Percentiles rank a stretch among this genome's conserved stretches.
These are phyloP conservation scores for Platerodrilus igneus DNA, from an alignment of 2,888 invertebrate genomes.

Conservation along the genomic window DNA sequence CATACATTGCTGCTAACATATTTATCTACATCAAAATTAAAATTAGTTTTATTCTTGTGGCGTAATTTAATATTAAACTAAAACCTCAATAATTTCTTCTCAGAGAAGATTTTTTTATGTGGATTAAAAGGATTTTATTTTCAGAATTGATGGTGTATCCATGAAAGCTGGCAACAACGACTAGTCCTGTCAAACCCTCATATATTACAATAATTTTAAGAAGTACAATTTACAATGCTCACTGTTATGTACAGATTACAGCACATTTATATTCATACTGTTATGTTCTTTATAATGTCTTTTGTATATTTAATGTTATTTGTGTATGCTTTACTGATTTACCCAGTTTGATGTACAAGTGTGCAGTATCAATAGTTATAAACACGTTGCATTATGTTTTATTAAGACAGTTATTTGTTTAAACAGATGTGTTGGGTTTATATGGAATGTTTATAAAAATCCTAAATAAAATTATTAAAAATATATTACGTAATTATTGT, in stretches of 20 bases:
- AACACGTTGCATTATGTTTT: slow-evolving; percentile 26
- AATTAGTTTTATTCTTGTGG: no score
- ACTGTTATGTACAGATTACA: slow-evolving; percentile 48
- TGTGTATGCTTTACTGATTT: slow-evolving; percentile 34
- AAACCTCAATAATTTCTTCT: no score
- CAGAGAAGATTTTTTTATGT: no score
- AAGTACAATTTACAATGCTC: slow-evolving; percentile 44
- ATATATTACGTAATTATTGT: no score
- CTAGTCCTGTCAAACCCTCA: slow-evolving; percentile 48
- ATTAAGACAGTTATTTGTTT: slow-evolving; percentile 29
- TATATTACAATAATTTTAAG: slow-evolving; percentile 41
- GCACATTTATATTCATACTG: slow-evolving; percentile 34
- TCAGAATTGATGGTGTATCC: slow-evolving; percentile 57
- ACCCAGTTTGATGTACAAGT: slow-evolving; percentile 41
- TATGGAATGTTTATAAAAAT: slow-evolving; percentile 47
- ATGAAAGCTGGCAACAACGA: slow-evolving; percentile 39
- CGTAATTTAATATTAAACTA: no score
- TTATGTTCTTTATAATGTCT: slow-evolving; percentile 34
- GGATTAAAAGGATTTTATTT: no score
- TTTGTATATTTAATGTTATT: slow-evolving; percentile 19
- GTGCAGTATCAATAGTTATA: slow-evolving; percentile 29
- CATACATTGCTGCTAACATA: no score
- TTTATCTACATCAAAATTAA: no score
- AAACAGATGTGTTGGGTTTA: slow-evolving; percentile 47
- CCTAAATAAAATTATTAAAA: slow-evolving; percentile 24